Conservation (phyloP, 2,888 invertebrate species). For the Cyclophora punctaria region DNA sequence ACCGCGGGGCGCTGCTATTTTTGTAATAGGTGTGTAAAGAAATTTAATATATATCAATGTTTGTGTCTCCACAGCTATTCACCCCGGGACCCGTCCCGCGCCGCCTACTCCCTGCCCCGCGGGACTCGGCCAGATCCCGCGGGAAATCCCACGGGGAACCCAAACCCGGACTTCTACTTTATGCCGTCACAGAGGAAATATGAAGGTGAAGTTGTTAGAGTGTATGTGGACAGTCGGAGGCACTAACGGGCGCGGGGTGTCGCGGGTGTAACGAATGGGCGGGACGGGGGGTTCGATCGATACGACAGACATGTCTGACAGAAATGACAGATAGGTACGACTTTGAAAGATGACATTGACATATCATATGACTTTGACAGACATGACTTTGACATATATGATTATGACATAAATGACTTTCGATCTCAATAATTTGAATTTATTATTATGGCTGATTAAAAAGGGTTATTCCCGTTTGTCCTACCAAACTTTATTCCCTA, state of each 20-base stretch:
- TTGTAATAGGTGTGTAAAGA: no score
- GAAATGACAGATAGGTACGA: no score
- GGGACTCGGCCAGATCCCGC: conserved; percentile 61
- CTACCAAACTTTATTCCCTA: no score
- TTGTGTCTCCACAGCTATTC: conserved; percentile 27
- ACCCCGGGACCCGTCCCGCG: conserved; percentile 67
- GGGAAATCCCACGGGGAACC: conserved; percentile 33
- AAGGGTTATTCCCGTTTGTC: no score
- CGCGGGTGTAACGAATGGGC: background rate
- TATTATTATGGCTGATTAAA: background rate
- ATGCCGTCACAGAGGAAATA: conserved; percentile 96
- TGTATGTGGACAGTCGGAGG: conserved; percentile 41
- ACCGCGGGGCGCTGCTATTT: no score
- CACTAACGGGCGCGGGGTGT: conserved; percentile 3
- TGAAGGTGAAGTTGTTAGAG: conserved; percentile 82
- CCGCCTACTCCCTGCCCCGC: conserved; percentile 85
- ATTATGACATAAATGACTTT: background rate
- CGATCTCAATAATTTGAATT: background rate
- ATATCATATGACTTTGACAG: no score
- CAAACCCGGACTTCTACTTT: conserved; percentile 93
- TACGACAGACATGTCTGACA: no score
- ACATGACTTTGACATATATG: no score
- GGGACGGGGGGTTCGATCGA: background rate
- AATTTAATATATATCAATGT: no score
- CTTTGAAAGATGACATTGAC: no score